phyloP scores from a whole-genome alignment of 2,888 invertebrate species.

The Amblyjoppa fuscipennis region DNA sequence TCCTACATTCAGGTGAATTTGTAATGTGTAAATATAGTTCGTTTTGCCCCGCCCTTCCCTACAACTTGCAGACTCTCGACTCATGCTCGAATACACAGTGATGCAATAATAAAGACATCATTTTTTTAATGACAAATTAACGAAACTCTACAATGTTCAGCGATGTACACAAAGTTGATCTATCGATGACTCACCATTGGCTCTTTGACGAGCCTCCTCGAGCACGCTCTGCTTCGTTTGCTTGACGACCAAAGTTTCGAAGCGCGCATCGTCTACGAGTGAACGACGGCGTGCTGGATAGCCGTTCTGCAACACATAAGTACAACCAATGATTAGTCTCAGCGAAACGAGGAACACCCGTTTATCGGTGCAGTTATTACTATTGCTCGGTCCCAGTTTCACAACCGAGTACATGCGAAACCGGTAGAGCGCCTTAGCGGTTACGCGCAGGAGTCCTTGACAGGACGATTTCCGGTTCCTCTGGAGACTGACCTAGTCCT shows the following conservation, averaged over 20 bases:
- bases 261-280: conserved; percentile 98
- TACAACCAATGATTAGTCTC: conserved; percentile 20
- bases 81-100: too few species aligned
- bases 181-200: conserved; percentile 90
- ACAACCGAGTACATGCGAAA: conserved; percentile 10
- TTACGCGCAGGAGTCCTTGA: conserved; percentile 11
- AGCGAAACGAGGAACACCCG: conserved; percentile 1
- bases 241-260: conserved; percentile 98
- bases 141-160: conserved; percentile 7
- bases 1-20: too few species aligned
- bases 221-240: conserved; percentile 97
- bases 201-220: conserved; percentile 95
- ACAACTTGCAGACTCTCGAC: too few species aligned
- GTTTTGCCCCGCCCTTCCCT: too few species aligned
- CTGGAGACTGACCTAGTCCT: conserved; percentile 28
- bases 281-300: conserved; percentile 98
- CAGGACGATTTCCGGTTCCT: conserved; percentile 55
- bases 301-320: conserved; percentile 92
- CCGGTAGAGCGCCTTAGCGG: background rate
- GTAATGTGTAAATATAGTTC: too few species aligned
- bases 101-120: too few species aligned
- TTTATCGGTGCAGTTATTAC: background rate
- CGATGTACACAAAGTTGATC: background rate
- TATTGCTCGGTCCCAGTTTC: conserved; percentile 20
- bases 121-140: background rate